A percentile compares a stretch with the other conserved stretches of the same genome.
Conservation (phyloP, 2,888 invertebrate species). For the Dyspetes luteomarginatus region DNA sequence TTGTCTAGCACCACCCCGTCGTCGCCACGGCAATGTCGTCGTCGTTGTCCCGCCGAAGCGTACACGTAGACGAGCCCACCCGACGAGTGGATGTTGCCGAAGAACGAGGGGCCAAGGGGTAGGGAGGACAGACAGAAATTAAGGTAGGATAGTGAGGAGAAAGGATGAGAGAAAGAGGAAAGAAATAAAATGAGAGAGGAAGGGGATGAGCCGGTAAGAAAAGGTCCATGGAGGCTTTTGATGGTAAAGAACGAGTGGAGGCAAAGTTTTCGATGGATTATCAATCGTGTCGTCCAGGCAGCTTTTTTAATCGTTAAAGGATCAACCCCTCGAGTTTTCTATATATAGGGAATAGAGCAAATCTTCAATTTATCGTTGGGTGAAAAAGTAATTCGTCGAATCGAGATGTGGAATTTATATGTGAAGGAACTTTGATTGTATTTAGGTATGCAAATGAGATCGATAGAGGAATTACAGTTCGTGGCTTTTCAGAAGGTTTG, state of each 20-base stretch:
- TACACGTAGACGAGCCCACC: not conserved
- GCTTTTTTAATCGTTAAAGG: not conserved
- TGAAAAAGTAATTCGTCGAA: too few relatives aligned
- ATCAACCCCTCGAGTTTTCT: not conserved
- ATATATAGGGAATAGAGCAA: too few relatives aligned
- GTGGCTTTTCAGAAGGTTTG: too few relatives aligned
- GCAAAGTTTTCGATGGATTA: not conserved
- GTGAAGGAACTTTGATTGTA: too few relatives aligned
- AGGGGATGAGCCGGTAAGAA: slow-evolving; percentile 6
- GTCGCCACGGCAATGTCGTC: slow-evolving; percentile 30
- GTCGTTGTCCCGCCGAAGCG: slow-evolving; percentile 25
- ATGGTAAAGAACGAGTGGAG: not conserved
- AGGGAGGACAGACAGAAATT: slow-evolving; percentile 45
- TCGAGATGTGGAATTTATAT: too few relatives aligned
- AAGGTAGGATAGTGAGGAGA: slow-evolving; percentile 2
- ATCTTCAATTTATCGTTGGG: too few relatives aligned
- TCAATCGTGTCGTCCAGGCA: not conserved
- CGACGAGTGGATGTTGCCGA: slow-evolving; percentile 1
- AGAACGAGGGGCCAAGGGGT: not conserved
- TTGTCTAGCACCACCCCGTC: slow-evolving; percentile 28
- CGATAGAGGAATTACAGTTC: too few relatives aligned
- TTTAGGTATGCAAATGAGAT: too few relatives aligned
- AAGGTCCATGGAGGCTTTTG: not conserved
- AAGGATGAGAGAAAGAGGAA: slow-evolving; percentile 5
- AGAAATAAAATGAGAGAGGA: not conserved